Percentiles rank a stretch among this genome's conserved stretches.
Evolutionary conservation across 2,888 invertebrate species (phyloP).

Genomic region (Drosophila borborema): DNA sequence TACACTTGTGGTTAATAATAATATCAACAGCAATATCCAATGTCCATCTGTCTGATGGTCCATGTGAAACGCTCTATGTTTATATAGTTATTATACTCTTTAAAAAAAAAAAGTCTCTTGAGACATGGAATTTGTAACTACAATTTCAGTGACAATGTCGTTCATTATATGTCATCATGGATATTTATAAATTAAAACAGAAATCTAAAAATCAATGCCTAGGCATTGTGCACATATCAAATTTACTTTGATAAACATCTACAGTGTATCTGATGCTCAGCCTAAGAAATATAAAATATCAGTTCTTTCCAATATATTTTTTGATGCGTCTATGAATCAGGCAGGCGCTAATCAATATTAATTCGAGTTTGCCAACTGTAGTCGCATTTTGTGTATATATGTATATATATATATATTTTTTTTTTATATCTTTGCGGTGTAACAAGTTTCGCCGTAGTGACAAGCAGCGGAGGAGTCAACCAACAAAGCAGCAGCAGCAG

Average conservation of each 20-base stretch:
- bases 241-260: background rate
- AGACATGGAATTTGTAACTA: background rate
- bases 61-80: constrained; percentile 22
- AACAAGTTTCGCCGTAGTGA: constrained; percentile 66
- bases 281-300: background rate
- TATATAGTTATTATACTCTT: background rate
- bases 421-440: constrained; percentile 62
- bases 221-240: no score
- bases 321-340: constrained; percentile 70
- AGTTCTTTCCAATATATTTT: background rate
- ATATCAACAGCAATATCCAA: constrained; percentile 76
- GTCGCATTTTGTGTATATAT: constrained; percentile 23
- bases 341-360: constrained; percentile 53
- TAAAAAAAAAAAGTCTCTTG: background rate
- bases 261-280: constrained; percentile 58
- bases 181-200: background rate
- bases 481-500: constrained; percentile 31
- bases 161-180: background rate
- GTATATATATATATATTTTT: background rate
- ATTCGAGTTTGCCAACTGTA: constrained; percentile 49
- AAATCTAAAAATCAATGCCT: background rate
- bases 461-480: constrained; percentile 71
- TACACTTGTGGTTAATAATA: constrained; percentile 81
- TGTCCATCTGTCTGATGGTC: constrained; percentile 1
- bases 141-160: background rate